Evolutionary conservation across 2,888 invertebrate genomes (phyloP), one percentile per base, ranked within the genome.

Genomic region (Drepana falcataria): DNA sequence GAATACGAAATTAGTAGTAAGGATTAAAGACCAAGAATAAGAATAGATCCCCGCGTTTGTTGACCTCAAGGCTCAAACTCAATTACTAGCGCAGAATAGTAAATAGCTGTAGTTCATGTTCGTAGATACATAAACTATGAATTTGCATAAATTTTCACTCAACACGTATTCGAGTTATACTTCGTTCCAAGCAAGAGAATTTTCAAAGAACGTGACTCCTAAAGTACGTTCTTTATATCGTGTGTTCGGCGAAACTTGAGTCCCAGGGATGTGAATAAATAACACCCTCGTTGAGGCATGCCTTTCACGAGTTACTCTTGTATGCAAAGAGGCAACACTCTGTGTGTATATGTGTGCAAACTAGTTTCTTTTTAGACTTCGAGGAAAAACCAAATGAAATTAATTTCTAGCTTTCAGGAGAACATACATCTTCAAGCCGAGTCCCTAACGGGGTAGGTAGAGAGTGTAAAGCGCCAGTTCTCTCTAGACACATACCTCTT

Each of bases 281-380:
- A 74, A 82, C 57, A 55, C 51, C 59, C 67, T 71, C 70, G 67
- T 75, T 71, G 69, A 61, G 63, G 71, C 64, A 62, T 59, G 60
- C 71, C 81, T 80, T 75, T 82, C 81, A 82, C 56, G 56, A 48
- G 47, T 68, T 75, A 63, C 69, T 82, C 60, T 66, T 51, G 63
- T 75, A 82, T 81, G 71, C 79, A 78, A 64, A 77, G 72, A 66
- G 69, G 71, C 71, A 57, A 64, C 66, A 65, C 53, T 56, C 54
- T 37, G 1, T 3, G 56, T 55, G 48, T 54, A 58, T 63, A 56
- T 59, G 60, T 64, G 56, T 69, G 64, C 65, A 60, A 55, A 65
- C 54, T 21, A 21, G 21, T 21, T 57, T 35, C 56, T 59, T 59
- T 59, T 64, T 67, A 59, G 33, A 37, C 37, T 4, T 7, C 7